Evolutionary conservation across 2,113 vertebrate species (phyloP), one percentile per base, ranked within the genome.

Genomic region (Dolichallabes microphthalmus): DNA sequence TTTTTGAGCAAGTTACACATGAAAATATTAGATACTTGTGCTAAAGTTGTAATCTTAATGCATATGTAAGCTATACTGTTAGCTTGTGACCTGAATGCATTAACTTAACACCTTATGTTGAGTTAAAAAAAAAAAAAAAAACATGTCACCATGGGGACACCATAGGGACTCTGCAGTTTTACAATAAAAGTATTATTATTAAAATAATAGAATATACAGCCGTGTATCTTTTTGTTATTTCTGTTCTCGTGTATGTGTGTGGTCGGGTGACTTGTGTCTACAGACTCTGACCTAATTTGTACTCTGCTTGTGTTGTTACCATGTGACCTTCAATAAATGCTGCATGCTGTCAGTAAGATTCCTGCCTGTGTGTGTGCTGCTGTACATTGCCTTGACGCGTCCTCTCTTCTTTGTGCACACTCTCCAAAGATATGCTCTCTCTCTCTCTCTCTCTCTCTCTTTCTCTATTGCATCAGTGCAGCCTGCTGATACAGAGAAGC

Each of bases 211-310:
- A 45, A 45, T 71, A 71, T 45, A 71, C 35, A 71, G n/a, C 27
- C 4, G 1, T n/a, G 13, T n/a, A 25, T 13, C 13, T 22, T 71
- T 71, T 25, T 61, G 7, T 61, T 61, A 61, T 61, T 73, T 15
- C 9, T 71, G 32, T 71, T 71, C 45, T 10, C 25, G 10, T 50
- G 39, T 50, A 50, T 76, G 45, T 10, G 7, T 75, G 50, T 76
- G 25, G 25, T 25, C 73, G 30, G 73, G 25, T 76, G 83, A 76
- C 80, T 84, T 81, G 39, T 83, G 66, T 80, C 57, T 12, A 9
- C 84, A 76, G 83, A 60, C 69, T 88, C 55, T 90, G 88, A 91
- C 86, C 87, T 91, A 79, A 86, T 88, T 90, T 89, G 50, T 87
- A 86, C 88, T 63, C 71, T 32, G 52, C 64, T 82, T 82, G 75